Base-by-base conservation (phyloP, 2,797 vertebrate species). In the Microctenopoma stevenorrisi region DNA sequence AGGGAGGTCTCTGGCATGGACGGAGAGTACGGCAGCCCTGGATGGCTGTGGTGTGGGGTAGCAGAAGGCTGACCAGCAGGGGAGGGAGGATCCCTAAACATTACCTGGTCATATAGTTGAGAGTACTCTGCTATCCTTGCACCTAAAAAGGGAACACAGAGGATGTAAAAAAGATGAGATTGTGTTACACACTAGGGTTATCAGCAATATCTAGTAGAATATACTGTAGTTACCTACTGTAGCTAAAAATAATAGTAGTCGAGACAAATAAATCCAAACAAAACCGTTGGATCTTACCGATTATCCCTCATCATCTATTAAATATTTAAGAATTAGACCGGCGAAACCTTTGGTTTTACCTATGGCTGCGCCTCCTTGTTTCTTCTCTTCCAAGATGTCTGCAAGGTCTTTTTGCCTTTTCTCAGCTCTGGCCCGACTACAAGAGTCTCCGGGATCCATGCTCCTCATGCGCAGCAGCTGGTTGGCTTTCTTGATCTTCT, bases 401-500 rank as follows among this genome's bases (percentile, higher is more conserved):
- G 96, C 97, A 76, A 99, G 92, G 80, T 99, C 97, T 85, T 94
- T 98, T 78, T 95, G 94, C 57, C 90, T 94, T 81, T 85, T 93
- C 53, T 92, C 92, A 3, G 78, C 66, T 82, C 95, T 96, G 53
- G 93, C 80, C 55, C 94, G 95, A 69, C 79, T 68, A 63, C 93
- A 82, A 0, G 88, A 73, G 52, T 95, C 96, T 25, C 97, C 96
- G 16, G 96, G 90, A 69, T 98, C 97, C 68, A 96, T 94, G 86
- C 93, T 96, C 88, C 92, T 97, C 92, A 97, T 96, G 84, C 97
- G 97, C 79, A 99, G 89, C 84, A 99, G 94, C 67, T 98, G 97
- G 73, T 99, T 99, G 68, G 97, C 96, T 80, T 95, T 98, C 92
- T 97, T 99, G 85, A 99, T 98, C 93, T 99, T 99, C 88, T 99